Evolutionary conservation across 2,888 invertebrate species (phyloP), one percentile per base, ranked within the genome.

Genomic region (Ceriagrion tenellum): DNA sequence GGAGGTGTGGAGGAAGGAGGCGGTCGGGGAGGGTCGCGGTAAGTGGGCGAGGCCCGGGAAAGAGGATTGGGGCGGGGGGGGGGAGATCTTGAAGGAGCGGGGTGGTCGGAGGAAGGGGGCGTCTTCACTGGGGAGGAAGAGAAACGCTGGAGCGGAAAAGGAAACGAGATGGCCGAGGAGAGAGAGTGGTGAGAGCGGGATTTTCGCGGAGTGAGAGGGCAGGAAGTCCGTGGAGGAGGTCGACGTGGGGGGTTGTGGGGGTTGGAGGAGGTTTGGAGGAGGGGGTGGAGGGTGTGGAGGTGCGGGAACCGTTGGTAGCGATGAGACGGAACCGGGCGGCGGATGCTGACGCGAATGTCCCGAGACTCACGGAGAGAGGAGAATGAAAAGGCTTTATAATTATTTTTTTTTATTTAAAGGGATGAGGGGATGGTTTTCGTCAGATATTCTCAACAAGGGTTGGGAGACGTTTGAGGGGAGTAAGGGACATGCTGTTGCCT

Each of bases 271-370:
- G 40, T 23, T 20, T 23, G n/a, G 81, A 26, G 4, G 55, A 26
- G 55, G 55, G 10, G 3, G 26, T 4, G 26, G 16, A n/a, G 6
- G 55, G n/a, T 23, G n/a, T 8, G 26, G 4, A 26, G 55, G n/a
- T 89, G 89, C 26, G n/a, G 55, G 26, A 55, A 12, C 47, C 89
- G 89, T 89, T 89, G 89, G 89, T 89, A 55, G 55, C 89, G 55
- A 89, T 89, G 89, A 89, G 89, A 89, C 89, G 89, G 89, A 89
- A 89, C 89, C 89, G 35, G 55, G 89, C 26, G 55, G n/a, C 89
- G 89, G 89, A 55, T 89, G 89, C 89, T 55, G 89, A 89, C 89
- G 35, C 89, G 55, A 89, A 55, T 89, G 89, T 89, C 55, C 89
- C 89, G 89, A 55, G 26, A 81, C 35, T 18, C 16, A 81, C 12